Conservation (phyloP, 2,797 vertebrate species). For the Peromyscus melanophrys region DNA sequence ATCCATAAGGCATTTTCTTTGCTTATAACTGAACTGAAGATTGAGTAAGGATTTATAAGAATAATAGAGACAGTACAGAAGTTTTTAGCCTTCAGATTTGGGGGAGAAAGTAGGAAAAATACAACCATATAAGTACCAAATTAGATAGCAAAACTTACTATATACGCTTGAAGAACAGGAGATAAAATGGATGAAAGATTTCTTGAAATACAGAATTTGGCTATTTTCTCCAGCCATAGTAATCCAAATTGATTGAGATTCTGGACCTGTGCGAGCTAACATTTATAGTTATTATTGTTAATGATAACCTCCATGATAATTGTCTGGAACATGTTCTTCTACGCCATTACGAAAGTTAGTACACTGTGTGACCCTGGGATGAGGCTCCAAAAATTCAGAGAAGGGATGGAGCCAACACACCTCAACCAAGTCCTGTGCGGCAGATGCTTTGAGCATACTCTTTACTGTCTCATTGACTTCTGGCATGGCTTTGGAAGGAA, state of each 20-base stretch:
- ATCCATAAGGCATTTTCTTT: not conserved
- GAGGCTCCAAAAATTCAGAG: not conserved
- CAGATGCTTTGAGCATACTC: not conserved
- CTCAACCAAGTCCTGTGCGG: not conserved
- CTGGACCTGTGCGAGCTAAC: not conserved
- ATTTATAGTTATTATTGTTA: not conserved
- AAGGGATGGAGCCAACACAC: not conserved
- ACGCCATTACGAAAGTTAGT: not conserved
- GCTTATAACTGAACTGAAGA: not conserved
- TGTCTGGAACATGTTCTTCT: not conserved
- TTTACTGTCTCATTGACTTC: not conserved
- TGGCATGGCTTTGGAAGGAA: not conserved
- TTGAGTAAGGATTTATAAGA: not conserved
- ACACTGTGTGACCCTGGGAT: not conserved
- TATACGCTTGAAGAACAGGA: not conserved
- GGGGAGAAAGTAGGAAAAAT: not conserved
- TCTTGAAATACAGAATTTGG: not conserved
- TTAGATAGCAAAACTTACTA: not conserved
- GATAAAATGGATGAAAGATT: not conserved
- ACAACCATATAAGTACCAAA: not conserved
- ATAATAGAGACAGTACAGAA: not conserved
- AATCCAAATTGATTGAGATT: not conserved
- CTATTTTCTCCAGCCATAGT: conserved; percentile 33
- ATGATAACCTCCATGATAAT: not conserved
- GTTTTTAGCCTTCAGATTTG: not conserved